Evolutionary conservation across 1,140 invertebrate species (phyloP).

Genomic region (Temnothorax longispinosus): DNA sequence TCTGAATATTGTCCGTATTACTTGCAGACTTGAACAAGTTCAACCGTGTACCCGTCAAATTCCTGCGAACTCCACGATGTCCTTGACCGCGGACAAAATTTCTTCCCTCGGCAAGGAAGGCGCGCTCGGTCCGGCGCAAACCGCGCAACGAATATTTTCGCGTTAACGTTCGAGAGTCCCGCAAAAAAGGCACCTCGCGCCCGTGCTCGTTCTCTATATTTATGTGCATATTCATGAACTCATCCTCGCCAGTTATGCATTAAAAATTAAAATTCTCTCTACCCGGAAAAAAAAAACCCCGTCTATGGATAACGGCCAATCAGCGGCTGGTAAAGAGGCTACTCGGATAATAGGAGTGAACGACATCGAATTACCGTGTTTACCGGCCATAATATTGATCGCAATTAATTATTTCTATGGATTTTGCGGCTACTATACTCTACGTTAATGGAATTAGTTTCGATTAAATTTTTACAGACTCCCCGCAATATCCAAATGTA

Average conservation of each 20-base stretch:
- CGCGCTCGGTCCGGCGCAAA: not conserved
- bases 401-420: slow-evolving; percentile 12
- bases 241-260: slow-evolving; percentile 16
- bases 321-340: slow-evolving; percentile 12
- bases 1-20: not conserved
- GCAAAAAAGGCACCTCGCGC: slow-evolving; percentile 3
- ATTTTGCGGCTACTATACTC: not conserved
- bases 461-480: not conserved
- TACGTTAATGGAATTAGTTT: not conserved
- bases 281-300: not conserved
- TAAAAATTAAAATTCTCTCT: slow-evolving; percentile 58
- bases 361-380: slow-evolving; percentile 12
- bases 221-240: slow-evolving; percentile 53
- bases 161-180: slow-evolving; percentile 13
- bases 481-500: not conserved
- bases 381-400: slow-evolving; percentile 9
- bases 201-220: slow-evolving; percentile 31
- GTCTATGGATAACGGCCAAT: slow-evolving; percentile 16
- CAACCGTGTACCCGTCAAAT: not conserved
- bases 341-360: not conserved
- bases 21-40: not conserved
- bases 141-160: slow-evolving; percentile 41
- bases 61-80: not conserved
- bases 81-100: slow-evolving; percentile 60
- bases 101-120: not conserved